Evolutionary conservation across 2,888 invertebrate genomes (phyloP).

Genomic region (Cantharis nigra): DNA sequence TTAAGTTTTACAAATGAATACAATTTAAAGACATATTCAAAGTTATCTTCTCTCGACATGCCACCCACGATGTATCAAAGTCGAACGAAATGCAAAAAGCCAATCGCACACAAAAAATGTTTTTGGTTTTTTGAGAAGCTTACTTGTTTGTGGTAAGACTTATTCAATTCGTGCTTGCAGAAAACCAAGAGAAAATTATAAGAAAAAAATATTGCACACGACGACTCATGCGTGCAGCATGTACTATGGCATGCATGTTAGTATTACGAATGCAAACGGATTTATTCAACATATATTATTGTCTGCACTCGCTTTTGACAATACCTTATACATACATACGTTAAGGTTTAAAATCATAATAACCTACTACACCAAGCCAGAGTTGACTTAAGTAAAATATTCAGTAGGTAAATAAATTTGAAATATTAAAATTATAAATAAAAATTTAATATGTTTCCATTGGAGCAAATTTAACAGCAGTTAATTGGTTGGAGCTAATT

Average conservation of each 20-base stretch:
- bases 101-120: constrained; percentile 3
- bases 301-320: constrained; percentile 36
- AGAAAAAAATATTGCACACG: constrained; percentile 34
- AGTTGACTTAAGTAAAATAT: constrained; percentile 28
- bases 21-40: constrained; percentile 11
- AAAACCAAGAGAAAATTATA: constrained; percentile 25
- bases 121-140: constrained; percentile 20
- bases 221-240: constrained; percentile 39
- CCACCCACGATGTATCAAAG: constrained; percentile 23
- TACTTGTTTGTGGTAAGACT: constrained; percentile 15
- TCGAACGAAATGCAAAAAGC: constrained; percentile 10
- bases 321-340: constrained; percentile 37
- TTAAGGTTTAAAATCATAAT: constrained; percentile 38
- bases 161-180: constrained; percentile 27
- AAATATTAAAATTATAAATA: too few species aligned
- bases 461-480: background rate
- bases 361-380: constrained; percentile 31
- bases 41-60: constrained; percentile 16
- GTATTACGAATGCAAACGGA: constrained; percentile 38
- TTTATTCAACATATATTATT: constrained; percentile 40
- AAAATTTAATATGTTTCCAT: background rate
- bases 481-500: background rate
- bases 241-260: constrained; percentile 38
- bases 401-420: background rate
- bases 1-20: constrained; percentile 5